Percentiles rank a stretch among this genome's conserved stretches.
Evolutionary conservation across 1,140 invertebrate genomes (phyloP).

Genomic region (Drosophila virilis): DNA sequence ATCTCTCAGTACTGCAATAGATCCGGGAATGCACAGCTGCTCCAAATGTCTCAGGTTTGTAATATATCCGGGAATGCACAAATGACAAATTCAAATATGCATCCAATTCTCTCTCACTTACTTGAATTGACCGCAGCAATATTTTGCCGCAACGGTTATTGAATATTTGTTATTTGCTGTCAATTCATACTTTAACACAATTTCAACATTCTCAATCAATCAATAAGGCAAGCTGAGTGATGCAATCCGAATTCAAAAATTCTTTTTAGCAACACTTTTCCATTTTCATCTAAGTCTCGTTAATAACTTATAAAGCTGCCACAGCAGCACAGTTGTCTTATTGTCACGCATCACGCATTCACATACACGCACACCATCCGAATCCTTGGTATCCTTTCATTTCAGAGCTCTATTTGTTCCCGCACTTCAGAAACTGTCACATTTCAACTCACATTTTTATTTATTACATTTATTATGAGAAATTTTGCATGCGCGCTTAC

Average conservation of each 20-base stretch:
- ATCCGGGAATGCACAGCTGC: too few relatives aligned
- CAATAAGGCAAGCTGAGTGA: not conserved
- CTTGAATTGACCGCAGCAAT: too few relatives aligned
- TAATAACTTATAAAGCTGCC: conserved; percentile 59
- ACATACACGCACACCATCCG: conserved; percentile 1
- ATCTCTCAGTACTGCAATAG: too few relatives aligned
- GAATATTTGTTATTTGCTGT: too few relatives aligned
- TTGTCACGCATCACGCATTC: conserved; percentile 25
- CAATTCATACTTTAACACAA: too few relatives aligned
- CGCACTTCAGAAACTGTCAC: conserved; percentile 68
- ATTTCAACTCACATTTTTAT: conserved; percentile 81
- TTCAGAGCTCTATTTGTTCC: conserved; percentile 5
- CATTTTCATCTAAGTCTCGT: conserved; percentile 31
- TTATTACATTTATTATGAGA: conserved; percentile 83
- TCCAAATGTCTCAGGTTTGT: too few relatives aligned
- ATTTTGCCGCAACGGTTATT: too few relatives aligned
- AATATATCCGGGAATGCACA: too few relatives aligned
- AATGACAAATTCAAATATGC: too few relatives aligned
- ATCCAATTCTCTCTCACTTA: too few relatives aligned
- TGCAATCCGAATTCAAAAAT: not conserved
- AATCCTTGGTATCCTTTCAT: conserved; percentile 20
- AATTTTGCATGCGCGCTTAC: conserved; percentile 77
- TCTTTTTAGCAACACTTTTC: conserved; percentile 13
- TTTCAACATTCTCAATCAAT: not conserved
- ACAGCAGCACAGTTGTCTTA: conserved; percentile 35